Evolutionary conservation across 2,797 vertebrate genomes (phyloP).

Genomic region (Ciconia nigra): DNA sequence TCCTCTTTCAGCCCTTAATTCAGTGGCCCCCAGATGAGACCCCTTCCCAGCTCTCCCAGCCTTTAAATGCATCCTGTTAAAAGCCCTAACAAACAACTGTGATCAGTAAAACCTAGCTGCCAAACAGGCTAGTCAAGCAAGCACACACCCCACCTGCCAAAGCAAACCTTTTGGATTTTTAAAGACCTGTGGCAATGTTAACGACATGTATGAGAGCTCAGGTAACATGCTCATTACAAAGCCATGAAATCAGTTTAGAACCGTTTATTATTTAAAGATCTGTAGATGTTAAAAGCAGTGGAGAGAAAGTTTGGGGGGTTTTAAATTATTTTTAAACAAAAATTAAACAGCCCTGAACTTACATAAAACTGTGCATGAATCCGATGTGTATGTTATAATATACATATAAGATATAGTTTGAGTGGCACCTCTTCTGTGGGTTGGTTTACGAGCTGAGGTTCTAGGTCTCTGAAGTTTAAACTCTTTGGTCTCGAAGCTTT

Average conservation of each 20-base stretch:
- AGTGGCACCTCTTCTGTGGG: neutral
- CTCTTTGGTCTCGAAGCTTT: neutral
- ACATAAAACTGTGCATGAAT: neutral
- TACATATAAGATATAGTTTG: fast-evolving
- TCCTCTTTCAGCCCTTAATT: neutral
- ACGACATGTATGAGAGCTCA: neutral
- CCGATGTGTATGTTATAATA: neutral
- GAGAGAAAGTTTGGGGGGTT: neutral
- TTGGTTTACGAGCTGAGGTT: neutral
- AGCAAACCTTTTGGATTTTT: neutral
- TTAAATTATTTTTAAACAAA: neutral
- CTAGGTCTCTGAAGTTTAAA: neutral
- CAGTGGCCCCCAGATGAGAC: neutral
- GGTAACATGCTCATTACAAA: neutral
- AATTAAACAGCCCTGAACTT: neutral
- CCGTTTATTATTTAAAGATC: neutral
- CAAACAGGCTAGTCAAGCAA: neutral
- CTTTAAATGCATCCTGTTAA: neutral
- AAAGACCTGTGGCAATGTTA: neutral
- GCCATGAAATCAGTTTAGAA: neutral
- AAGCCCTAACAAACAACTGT: neutral
- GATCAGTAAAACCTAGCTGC: neutral
- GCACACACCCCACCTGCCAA: neutral
- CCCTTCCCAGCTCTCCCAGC: neutral
- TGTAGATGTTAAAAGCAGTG: neutral